phyloP scores from a whole-genome alignment of 2,113 vertebrate species.

The Morone saxatilis region DNA sequence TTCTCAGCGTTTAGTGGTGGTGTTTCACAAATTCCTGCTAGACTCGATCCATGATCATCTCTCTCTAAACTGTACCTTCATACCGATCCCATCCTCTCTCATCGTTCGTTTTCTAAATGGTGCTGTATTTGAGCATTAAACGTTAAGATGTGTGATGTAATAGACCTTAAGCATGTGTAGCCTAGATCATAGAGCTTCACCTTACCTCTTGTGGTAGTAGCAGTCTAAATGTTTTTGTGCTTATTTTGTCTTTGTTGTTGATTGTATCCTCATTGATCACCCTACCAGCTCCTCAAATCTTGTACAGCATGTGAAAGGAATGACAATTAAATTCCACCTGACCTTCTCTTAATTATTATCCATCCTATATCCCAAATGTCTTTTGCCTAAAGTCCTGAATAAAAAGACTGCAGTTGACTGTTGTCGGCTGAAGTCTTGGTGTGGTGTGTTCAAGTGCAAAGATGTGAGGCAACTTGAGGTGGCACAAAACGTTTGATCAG shows the following conservation, averaged over 20 bases:
- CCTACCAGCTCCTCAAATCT: slow-evolving; percentile 12
- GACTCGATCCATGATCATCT: slow-evolving; percentile 42
- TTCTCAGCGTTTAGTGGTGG: slow-evolving; percentile 43
- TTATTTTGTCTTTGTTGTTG: slow-evolving; percentile 29
- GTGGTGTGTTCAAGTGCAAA: slow-evolving; percentile 31
- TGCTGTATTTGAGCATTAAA: neutral
- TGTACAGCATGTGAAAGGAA: slow-evolving; percentile 51
- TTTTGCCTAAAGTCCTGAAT: slow-evolving; percentile 27
- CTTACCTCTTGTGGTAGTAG: slow-evolving; percentile 29
- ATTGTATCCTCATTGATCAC: slow-evolving; percentile 31
- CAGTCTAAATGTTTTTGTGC: slow-evolving; percentile 22
- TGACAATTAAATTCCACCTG: slow-evolving; percentile 22
- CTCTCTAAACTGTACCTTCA: slow-evolving; percentile 35
- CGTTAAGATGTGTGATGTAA: slow-evolving; percentile 13
- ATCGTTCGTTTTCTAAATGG: slow-evolving; percentile 3
- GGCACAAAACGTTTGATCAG: slow-evolving; percentile 33
- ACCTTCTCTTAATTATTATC: slow-evolving; percentile 44
- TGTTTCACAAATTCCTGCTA: slow-evolving; percentile 43
- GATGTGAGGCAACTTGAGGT: slow-evolving; percentile 25
- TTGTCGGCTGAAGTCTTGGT: slow-evolving; percentile 26
- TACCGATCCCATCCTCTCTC: slow-evolving; percentile 31
- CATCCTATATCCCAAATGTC: slow-evolving; percentile 29
- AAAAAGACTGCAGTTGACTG: slow-evolving; percentile 9
- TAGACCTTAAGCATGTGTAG: slow-evolving; percentile 37
- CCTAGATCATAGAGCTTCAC: neutral